phyloP scores from a whole-genome alignment of 2,888 invertebrate genomes.

The Pheosia tremula region DNA sequence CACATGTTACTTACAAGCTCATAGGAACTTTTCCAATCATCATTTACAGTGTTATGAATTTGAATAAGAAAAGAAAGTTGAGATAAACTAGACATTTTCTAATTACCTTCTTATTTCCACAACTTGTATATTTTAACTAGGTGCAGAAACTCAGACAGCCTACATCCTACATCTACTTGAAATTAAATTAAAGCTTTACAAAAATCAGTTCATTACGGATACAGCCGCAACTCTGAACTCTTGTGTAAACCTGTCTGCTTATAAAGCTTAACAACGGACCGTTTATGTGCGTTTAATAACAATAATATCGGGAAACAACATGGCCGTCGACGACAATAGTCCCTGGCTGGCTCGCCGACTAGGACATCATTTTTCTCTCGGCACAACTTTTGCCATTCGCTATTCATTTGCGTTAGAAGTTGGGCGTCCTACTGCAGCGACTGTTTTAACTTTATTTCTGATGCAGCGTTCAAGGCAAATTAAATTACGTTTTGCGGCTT shows the following conservation, averaged over 20 bases:
- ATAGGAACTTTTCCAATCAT: neutral
- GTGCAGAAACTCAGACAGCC: no score
- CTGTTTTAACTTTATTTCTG: slow-evolving; percentile 85
- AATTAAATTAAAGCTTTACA: slow-evolving; percentile 13
- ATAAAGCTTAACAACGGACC: slow-evolving; percentile 45
- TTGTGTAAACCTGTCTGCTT: slow-evolving; percentile 21
- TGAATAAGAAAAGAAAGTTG: no score
- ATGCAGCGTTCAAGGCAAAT: slow-evolving; percentile 84
- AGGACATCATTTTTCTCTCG: slow-evolving; percentile 81
- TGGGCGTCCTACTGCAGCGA: slow-evolving; percentile 80
- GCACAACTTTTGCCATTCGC: slow-evolving; percentile 83
- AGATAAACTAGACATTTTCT: no score
- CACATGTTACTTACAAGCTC: neutral
- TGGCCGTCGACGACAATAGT: slow-evolving; percentile 64
- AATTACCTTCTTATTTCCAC: no score
- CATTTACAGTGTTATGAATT: neutral
- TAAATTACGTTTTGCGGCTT: slow-evolving; percentile 84
- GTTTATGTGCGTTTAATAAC: slow-evolving; percentile 71
- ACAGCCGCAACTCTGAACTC: slow-evolving; percentile 27
- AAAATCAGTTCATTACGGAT: slow-evolving; percentile 27
- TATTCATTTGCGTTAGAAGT: slow-evolving; percentile 85
- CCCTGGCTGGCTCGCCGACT: slow-evolving; percentile 60
- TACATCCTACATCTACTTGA: no score
- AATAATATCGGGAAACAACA: slow-evolving; percentile 71
- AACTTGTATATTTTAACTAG: no score